Conservation (phyloP, 2,113 vertebrate species). For the Pogona vitticeps region DNA sequence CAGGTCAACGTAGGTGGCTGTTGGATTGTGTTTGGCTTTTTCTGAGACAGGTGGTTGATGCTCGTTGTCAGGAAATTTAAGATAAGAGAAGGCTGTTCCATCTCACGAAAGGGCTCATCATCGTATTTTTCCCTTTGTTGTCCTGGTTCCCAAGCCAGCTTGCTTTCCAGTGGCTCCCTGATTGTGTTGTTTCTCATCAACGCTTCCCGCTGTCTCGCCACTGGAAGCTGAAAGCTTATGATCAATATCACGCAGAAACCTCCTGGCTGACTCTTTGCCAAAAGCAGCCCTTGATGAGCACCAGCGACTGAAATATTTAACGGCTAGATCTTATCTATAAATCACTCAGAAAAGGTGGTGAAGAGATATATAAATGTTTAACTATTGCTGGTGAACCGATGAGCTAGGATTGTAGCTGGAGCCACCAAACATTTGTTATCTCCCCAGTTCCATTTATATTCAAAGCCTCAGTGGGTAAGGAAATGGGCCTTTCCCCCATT, state of each 20-base stretch:
- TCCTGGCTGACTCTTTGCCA: slow-evolving; percentile 29
- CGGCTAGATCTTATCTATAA: slow-evolving; percentile 15
- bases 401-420: background rate
- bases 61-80: background rate
- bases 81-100: background rate
- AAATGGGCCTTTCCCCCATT: background rate
- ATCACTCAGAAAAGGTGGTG: slow-evolving; percentile 19
- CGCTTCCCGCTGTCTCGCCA: background rate
- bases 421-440: background rate
- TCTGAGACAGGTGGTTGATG: background rate
- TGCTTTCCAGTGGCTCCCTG: slow-evolving; percentile 37
- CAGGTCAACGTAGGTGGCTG: background rate
- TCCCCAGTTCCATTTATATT: slow-evolving; percentile 3
- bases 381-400: slow-evolving; percentile 15
- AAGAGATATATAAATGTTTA: slow-evolving; percentile 21
- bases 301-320: slow-evolving; percentile 44
- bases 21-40: background rate
- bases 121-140: background rate
- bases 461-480: background rate
- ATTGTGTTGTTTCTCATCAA: slow-evolving; percentile 31
- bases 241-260: slow-evolving; percentile 27
- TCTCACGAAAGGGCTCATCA: background rate
- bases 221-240: slow-evolving; percentile 47
- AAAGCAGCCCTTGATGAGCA: background rate
- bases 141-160: background rate